Evolutionary conservation across 2,888 invertebrate species (phyloP).

Genomic region (Parascotia fuliginaria): DNA sequence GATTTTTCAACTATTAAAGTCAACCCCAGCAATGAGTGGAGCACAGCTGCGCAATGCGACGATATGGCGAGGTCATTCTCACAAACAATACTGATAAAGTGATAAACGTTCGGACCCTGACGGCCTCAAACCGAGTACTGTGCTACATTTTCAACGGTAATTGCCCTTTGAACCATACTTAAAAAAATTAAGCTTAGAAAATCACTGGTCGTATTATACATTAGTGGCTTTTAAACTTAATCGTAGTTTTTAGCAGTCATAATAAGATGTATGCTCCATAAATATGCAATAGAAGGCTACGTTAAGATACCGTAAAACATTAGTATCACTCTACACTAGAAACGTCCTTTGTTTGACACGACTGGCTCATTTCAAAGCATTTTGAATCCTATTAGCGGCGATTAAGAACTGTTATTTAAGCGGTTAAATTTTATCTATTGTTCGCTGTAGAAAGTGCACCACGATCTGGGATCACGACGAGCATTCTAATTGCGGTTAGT

Average conservation of each 20-base stretch:
- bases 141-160: slow-evolving; percentile 30
- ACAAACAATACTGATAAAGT: slow-evolving; percentile 55
- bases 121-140: slow-evolving; percentile 44
- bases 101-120: slow-evolving; percentile 55
- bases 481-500: slow-evolving; percentile 66
- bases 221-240: neutral
- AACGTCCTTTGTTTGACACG: slow-evolving; percentile 34
- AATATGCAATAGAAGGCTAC: slow-evolving; percentile 1
- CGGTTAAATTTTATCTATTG: slow-evolving; percentile 50
- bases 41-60: slow-evolving; percentile 66
- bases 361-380: slow-evolving; percentile 20
- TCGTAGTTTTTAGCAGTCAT: neutral
- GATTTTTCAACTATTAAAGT: slow-evolving; percentile 21
- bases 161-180: slow-evolving; percentile 28
- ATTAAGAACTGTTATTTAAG: slow-evolving; percentile 45
- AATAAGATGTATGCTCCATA: neutral
- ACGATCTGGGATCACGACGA: slow-evolving; percentile 58
- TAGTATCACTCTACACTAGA: slow-evolving; percentile 6
- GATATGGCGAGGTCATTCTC: slow-evolving; percentile 61
- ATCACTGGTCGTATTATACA: slow-evolving; percentile 12
- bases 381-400: slow-evolving; percentile 40
- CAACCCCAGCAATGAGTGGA: slow-evolving; percentile 30
- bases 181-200: slow-evolving; percentile 6
- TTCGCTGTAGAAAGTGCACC: slow-evolving; percentile 69
- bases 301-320: neutral